Evolutionary conservation across 2,797 vertebrate genomes (phyloP).

Genomic region (Lithobates sylvaticus): DNA sequence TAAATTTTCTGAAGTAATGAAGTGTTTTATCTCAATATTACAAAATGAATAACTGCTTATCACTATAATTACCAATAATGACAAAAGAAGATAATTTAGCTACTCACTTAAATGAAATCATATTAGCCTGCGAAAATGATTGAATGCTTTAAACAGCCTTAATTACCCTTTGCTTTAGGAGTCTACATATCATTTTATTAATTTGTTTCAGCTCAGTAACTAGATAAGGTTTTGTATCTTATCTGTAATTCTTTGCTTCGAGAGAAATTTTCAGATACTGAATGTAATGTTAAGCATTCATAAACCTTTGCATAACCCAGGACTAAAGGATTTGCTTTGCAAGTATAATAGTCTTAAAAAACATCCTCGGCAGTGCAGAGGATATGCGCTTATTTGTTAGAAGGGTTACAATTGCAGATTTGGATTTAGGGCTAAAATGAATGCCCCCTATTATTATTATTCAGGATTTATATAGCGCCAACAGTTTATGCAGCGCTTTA

Average conservation of each 20-base stretch:
- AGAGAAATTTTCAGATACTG: slow-evolving; percentile 63
- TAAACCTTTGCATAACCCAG: slow-evolving; percentile 38
- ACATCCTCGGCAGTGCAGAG: neutral
- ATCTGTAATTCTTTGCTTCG: slow-evolving; percentile 64
- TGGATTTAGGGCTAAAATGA: no score
- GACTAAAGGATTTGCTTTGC: slow-evolving; percentile 18
- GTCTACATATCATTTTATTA: slow-evolving; percentile 65
- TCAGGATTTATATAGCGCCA: no score
- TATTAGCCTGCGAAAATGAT: slow-evolving; percentile 67
- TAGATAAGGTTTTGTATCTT: slow-evolving; percentile 65
- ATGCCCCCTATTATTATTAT: no score
- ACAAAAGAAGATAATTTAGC: slow-evolving; percentile 69
- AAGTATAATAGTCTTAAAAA: slow-evolving; percentile 19
- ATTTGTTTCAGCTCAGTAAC: slow-evolving; percentile 68
- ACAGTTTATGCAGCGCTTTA: no score
- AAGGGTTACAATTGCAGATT: neutral
- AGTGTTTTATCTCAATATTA: slow-evolving; percentile 67
- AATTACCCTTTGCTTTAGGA: slow-evolving; percentile 69
- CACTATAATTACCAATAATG: slow-evolving; percentile 69
- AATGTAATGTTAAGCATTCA: slow-evolving; percentile 22
- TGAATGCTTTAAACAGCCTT: slow-evolving; percentile 69
- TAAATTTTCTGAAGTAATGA: slow-evolving; percentile 69
- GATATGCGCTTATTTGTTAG: slow-evolving; percentile 8
- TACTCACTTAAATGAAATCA: slow-evolving; percentile 50
- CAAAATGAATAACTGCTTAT: slow-evolving; percentile 67